Base-by-base conservation (phyloP, 1,140 invertebrate genomes). In the Metopolophium dirhodum region DNA sequence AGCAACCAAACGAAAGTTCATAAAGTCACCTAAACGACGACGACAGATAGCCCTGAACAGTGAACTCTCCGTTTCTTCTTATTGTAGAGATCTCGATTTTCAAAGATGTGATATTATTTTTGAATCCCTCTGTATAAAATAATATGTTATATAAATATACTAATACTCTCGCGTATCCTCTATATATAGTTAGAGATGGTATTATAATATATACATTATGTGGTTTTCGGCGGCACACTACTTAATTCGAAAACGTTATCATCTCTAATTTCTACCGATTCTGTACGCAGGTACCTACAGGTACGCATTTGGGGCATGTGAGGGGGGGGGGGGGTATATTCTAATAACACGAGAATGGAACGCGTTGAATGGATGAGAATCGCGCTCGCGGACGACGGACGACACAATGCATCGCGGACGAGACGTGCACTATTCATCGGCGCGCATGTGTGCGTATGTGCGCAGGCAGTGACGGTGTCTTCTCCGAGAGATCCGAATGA, bases 211-310 rank as follows among this genome's bases (percentile, higher is more conserved):
- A 22, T 54, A 22, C 51, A 54, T 77, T 35, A n/a, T 77, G 30
- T 77, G 61, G 61, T 77, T 77, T 77, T 77, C 9, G 85, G 41
- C 11, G 85, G 47, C n/a, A 22, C 20, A 7, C 26, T 54, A 54
- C 51, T 57, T 41, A 57, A 89, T 89, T 89, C 35, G 8, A 83
- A 93, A 86, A 86, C 91, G 91, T 93, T 85, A 54, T 93, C 91
- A 41, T 86, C 82, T 93, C 91, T 85, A 54, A 85, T 86, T 93
- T 93, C 91, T 30, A 86, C 47, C 35, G 49, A 41, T 41, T 57
- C 7, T 85, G 68, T 14, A 51, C 7, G 7, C 1, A 7, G 22
- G 7, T 82, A 37, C 35, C 35, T 82, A 83, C 8, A 37, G n/a
- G 77, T 82, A 47, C 8, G 0, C 9, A 57, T 23, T 14, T n/a